Conservation (phyloP, 2,797 vertebrate species). For the Menidia menidia region DNA sequence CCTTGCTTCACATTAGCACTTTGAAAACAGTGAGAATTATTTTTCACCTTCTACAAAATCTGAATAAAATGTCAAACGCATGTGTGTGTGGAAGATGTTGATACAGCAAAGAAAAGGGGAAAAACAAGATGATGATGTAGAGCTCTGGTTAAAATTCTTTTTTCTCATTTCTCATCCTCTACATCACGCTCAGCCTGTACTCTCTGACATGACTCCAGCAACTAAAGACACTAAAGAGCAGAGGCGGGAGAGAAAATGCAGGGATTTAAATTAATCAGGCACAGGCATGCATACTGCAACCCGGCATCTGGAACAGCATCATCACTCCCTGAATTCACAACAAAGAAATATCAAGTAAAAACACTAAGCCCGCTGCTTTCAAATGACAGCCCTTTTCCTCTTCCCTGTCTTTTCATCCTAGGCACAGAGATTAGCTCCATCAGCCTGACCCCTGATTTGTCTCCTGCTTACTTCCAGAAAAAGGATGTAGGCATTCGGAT, state of each 20-base stretch:
- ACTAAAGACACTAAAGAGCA: conserved; percentile 41
- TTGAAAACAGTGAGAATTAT: conserved; percentile 30
- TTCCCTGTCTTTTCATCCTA: conserved; percentile 14
- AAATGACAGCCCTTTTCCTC: conserved; percentile 14
- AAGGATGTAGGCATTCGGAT: conserved; percentile 4
- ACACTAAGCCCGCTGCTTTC: conserved; percentile 12
- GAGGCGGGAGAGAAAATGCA: conserved; percentile 5
- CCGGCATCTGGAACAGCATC: conserved; percentile 12
- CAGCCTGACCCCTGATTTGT: conserved; percentile 31
- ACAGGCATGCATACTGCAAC: conserved; percentile 18
- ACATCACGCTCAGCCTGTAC: conserved; percentile 54
- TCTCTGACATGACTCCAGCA: conserved; percentile 36
- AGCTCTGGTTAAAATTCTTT: conserved; percentile 60
- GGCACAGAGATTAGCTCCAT: conserved; percentile 6
- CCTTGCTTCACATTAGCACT: conserved; percentile 50
- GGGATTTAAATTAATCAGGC: conserved; percentile 29
- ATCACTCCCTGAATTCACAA: conserved; percentile 1
- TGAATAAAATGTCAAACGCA: conserved; percentile 7
- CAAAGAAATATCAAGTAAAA: background rate
- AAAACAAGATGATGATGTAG: conserved; percentile 46
- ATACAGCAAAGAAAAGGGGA: conserved; percentile 20
- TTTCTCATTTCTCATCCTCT: conserved; percentile 29
- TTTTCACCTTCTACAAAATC: conserved; percentile 25
- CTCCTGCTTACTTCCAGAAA: conserved; percentile 29
- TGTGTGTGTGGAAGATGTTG: conserved; percentile 1